These are phyloP conservation scores for Anguilla marmorata DNA, from an alignment of 2,797 vertebrate species.

Conservation along the genomic window DNA sequence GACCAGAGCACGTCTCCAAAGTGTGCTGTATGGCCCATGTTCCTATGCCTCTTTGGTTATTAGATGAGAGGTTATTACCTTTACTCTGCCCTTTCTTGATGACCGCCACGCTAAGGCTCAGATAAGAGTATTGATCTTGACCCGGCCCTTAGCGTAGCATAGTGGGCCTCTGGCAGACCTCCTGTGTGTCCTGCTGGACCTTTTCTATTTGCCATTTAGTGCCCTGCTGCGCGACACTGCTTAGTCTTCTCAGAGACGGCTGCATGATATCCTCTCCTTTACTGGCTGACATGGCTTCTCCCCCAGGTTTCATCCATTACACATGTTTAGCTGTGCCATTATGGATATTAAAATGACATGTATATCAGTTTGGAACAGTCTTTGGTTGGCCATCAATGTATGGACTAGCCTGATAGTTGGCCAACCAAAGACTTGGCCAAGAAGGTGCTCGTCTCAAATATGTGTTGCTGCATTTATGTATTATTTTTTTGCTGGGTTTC, in stretches of 20 bases:
- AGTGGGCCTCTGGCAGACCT: neutral
- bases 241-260: neutral
- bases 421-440: neutral
- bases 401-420: neutral
- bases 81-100: neutral
- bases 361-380: neutral
- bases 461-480: neutral
- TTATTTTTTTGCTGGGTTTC: neutral
- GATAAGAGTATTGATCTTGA: neutral
- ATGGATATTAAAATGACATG: neutral
- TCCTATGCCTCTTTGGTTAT: neutral
- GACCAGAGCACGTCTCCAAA: neutral
- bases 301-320: neutral
- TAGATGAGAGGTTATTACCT: neutral
- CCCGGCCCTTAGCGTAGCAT: neutral
- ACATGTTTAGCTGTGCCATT: neutral
- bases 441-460: neutral
- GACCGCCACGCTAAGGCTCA: slow-evolving; percentile 36
- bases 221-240: neutral
- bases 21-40: neutral
- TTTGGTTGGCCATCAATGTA: neutral
- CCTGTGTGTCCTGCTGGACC: neutral
- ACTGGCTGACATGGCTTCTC: neutral
- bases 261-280: neutral
- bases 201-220: neutral